Evolutionary conservation across 2,888 invertebrate genomes (phyloP), one percentile per base, ranked within the genome.

Genomic region (Eupithecia abbreviata): DNA sequence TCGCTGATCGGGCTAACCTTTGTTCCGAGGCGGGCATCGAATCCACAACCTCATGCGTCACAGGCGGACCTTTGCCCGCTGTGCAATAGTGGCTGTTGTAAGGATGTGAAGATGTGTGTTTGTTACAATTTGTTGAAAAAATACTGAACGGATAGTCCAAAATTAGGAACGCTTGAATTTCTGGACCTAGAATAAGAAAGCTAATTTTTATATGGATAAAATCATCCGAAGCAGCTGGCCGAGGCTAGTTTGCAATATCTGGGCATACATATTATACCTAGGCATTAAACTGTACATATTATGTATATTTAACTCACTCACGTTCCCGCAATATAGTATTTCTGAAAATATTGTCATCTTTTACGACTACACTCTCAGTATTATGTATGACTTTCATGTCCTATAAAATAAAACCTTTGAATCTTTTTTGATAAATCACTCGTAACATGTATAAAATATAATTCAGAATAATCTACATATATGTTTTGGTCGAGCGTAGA

Each of bases 281-380:
- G 15, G 42, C 66, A 42, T 42, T 66, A 42, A 66, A 66, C 15
- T 42, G 41, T 42, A 66, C 42, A 66, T 42, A 15, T 66, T 66
- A 42, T 66, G 15, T 66, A 42, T 66, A 15, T 7, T 15, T 15
- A 66, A 9, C 15, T 15, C 15, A 3, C 66, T 66, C 66, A 66
- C 66, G 66, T 42, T 66, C 42, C 42, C 3, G 42, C 4, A 66
- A 66, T 66, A 66, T 42, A 30, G 30, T 30, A 66, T 66, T 42
- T 42, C 66, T 42, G 42, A 66, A 66, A 66, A 5, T 66, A 66
- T 13, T 66, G 42, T 66, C 66, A 42, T 66, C 66, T 42, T 66
- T 66, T 66, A 66, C 15, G 66, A 42, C 15, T 42, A 15, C 65
- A 41, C 15, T 42, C 66, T 66, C 42, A 66, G 66, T 45, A 45